phyloP scores from a whole-genome alignment of 2,797 vertebrate species.

The Dallia pectoralis region DNA sequence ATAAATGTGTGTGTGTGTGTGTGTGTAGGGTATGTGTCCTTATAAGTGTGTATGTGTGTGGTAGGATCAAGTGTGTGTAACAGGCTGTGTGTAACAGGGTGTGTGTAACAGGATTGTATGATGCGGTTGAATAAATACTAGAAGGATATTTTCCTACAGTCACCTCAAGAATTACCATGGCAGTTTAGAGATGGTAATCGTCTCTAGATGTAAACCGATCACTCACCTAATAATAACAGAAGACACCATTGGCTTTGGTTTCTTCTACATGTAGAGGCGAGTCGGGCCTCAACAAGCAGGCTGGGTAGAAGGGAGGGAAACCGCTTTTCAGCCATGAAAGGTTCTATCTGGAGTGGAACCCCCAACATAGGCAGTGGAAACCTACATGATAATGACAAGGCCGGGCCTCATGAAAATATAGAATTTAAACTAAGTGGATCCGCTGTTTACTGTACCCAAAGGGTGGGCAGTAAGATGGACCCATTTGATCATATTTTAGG shows the following conservation, averaged over 20 bases:
- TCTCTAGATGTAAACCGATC: background rate
- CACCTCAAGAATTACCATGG: background rate
- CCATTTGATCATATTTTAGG: no score
- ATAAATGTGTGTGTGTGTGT: slow-evolving; percentile 5
- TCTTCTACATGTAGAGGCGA: background rate
- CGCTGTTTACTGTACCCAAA: background rate
- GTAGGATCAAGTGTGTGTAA: background rate
- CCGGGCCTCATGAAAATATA: slow-evolving; percentile 12
- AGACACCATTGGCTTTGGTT: background rate
- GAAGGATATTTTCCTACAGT: background rate
- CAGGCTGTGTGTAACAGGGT: background rate
- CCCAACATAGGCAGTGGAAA: slow-evolving; percentile 4
- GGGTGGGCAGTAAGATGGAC: no score
- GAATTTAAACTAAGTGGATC: background rate
- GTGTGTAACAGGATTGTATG: background rate
- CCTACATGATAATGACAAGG: slow-evolving; percentile 10
- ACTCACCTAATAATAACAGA: slow-evolving; percentile 5
- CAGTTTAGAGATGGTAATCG: slow-evolving; percentile 1
- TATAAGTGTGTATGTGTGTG: background rate
- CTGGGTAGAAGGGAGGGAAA: background rate
- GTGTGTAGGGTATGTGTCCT: background rate
- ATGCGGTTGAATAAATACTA: slow-evolving; percentile 1
- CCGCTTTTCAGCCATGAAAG: background rate
- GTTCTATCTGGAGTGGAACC: background rate
- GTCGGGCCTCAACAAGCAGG: background rate